Evolutionary conservation across 2,888 invertebrate species (phyloP).

Genomic region (Blastobasis lacticolella): DNA sequence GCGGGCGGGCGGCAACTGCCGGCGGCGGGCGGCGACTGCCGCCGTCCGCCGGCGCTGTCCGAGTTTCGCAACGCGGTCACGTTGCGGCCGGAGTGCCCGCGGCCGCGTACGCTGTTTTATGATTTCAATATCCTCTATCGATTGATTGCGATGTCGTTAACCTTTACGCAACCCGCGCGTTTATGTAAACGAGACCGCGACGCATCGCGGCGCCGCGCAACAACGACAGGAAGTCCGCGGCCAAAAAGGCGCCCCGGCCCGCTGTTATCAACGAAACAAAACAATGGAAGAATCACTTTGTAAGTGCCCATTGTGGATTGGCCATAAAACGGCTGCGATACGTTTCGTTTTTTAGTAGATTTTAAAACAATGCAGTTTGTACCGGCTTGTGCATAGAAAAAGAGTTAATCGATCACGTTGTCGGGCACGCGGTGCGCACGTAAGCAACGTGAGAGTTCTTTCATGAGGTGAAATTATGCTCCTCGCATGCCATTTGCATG

Average conservation of each 20-base stretch:
- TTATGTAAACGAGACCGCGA: constrained; percentile 21
- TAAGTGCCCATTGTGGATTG: constrained; percentile 49
- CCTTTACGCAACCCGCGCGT: constrained; percentile 27
- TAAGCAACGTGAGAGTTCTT: constrained; percentile 40
- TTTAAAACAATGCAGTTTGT: constrained; percentile 33
- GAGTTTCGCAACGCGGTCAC: constrained; percentile 36
- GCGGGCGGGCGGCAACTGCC: no score
- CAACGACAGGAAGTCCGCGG: constrained; percentile 54
- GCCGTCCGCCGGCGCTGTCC: background rate
- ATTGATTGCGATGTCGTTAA: constrained; percentile 25
- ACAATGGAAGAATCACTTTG: constrained; percentile 57
- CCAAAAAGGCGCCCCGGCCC: constrained; percentile 29
- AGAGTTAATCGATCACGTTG: constrained; percentile 45
- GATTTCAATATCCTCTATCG: constrained; percentile 20
- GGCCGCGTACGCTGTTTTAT: constrained; percentile 18
- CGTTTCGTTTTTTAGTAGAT: constrained; percentile 35
- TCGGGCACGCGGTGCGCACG: constrained; percentile 30
- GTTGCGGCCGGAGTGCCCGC: constrained; percentile 32
- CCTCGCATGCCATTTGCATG: constrained; percentile 30
- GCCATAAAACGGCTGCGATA: constrained; percentile 31
- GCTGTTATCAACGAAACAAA: constrained; percentile 46
- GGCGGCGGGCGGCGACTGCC: no score
- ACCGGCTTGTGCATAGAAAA: constrained; percentile 31
- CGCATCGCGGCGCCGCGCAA: constrained; percentile 22
- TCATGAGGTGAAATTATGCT: constrained; percentile 39